Base-by-base conservation (phyloP, 2,113 vertebrate species). In the Odontesthes bonariensis region DNA sequence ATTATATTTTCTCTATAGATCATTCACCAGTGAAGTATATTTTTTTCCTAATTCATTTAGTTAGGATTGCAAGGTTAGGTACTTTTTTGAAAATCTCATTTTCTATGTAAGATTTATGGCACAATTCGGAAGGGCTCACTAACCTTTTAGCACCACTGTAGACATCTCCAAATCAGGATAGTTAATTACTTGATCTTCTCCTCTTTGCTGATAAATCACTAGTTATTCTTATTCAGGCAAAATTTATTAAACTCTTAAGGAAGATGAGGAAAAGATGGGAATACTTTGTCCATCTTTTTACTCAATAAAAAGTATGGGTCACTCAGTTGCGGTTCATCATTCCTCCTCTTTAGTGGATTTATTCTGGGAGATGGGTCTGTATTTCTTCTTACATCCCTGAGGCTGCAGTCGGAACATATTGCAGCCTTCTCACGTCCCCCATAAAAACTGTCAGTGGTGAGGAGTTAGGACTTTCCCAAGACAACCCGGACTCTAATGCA, bases 401-500 rank as follows among this genome's bases (percentile, higher is more conserved):
- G 74, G 83, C 77, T 81, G 79, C 73, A 64, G 84, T 44, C 27
- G 58, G 75, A 86, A 80, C 88, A 88, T 90, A 89, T 85, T 83
- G 88, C 77, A 90, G 75, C 9, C 61, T 60, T 56, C 65, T 60
- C 83, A 77, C 56, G 40, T 66, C 65, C 79, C 79, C 52, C 20
- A 33, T 76, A 81, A 88, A 83, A 46, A 23, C 79, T 77, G 64
- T 88, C 88, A 77, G 81, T 5, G 5, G 70, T 86, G 79, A 84
- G 68, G 69, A 90, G 75, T 69, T 68, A 87, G 85, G 87, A 83
- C 65, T 89, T 83, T 75, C 84, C 72, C 79, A 77, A 82, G 81
- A 86, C 73, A 73, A 77, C 51, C 47, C 22, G 64, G 88, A 63
- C 88, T 56, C 54, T 90, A 86, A 89, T 90, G 86, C 90, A 89